Base-by-base conservation (phyloP, 2,797 vertebrate species). In the Notolepis coatsorum region DNA sequence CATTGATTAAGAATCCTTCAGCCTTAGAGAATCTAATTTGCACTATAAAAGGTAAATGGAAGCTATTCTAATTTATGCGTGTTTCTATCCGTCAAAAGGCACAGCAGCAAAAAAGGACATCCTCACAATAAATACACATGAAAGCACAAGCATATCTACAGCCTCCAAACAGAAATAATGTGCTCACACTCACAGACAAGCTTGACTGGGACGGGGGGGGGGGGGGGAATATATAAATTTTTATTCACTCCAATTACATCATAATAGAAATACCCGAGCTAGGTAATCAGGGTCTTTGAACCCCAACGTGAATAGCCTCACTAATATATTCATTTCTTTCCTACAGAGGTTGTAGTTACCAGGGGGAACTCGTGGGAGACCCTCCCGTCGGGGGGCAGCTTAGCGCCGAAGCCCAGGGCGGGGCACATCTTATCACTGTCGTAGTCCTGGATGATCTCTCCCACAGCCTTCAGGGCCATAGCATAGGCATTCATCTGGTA, bases 381-480 rank as follows among this genome's bases (percentile, higher is more conserved):
- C 13, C 88, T 91, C 23, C 96, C 96, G 1, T 99, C 97, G 0
- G 97, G 97, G 3, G 97, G 97, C 53, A 99, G 93, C 81, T 98
- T 99, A 84, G 97, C 97, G 0, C 97, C 97, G 0, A 99, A 99
- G 62, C 97, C 97, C 38, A 98, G 89, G 0, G 96, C 97, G 0
- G 97, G 97, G 77, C 98, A 98, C 94, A 97, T 96, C 90, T 98
- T 99, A 89, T 98, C 95, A 7, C 96, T 97, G 92, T 97, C 97
- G 0, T 98, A 98, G 91, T 99, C 96, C 87, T 99, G 97, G 87
- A 98, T 97, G 91, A 99, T 98, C 92, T 98, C 96, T 1, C 97
- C 97, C 1, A 99, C 97, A 0, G 97, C 96, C 27, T 95, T 95
- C 77, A 99, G 93, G 0, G 97, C 97, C 94, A 99, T 94, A 42